These are phyloP conservation scores for Mesocricetus auratus DNA, from an alignment of 2,113 vertebrate genomes.

Conservation along the genomic window DNA sequence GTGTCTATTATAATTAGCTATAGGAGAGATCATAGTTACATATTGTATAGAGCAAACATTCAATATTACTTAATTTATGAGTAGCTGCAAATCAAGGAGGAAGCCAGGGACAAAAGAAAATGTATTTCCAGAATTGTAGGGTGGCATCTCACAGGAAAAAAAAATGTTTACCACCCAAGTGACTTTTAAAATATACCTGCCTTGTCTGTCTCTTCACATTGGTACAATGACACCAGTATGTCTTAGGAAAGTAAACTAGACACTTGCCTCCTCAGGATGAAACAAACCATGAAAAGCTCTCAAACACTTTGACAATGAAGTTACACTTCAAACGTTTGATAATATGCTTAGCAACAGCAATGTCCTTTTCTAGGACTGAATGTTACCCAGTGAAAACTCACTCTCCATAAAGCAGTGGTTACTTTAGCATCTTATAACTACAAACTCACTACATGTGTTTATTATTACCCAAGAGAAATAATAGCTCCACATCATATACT, in stretches of 20 bases:
- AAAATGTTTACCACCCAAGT: constrained; percentile 47
- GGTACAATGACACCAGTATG: background rate
- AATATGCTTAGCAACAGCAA: background rate
- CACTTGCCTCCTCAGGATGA: constrained; percentile 13
- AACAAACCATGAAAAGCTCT: constrained; percentile 67
- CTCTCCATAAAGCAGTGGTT: background rate
- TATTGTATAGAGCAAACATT: constrained; percentile 33
- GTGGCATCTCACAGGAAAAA: background rate
- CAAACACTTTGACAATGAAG: background rate
- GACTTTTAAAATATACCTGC: constrained; percentile 21
- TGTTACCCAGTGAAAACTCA: background rate
- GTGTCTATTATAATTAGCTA: background rate
- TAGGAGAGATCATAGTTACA: constrained; percentile 11
- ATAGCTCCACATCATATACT: background rate
- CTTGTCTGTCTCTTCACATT: background rate
- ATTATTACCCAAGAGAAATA: constrained; percentile 47
- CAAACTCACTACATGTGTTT: background rate
- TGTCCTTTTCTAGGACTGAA: background rate
- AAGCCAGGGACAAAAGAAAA: constrained; percentile 13
- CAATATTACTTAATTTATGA: constrained; percentile 56
- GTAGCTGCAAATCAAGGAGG: constrained; percentile 18
- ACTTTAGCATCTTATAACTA: constrained; percentile 34
- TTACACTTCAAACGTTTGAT: background rate
- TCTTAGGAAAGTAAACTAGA: constrained; percentile 54
- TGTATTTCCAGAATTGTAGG: constrained; percentile 33